Percentiles rank a stretch among this genome's conserved stretches.
Conservation (phyloP, 2,113 vertebrate genomes). For the Phrynosoma platyrhinos region DNA sequence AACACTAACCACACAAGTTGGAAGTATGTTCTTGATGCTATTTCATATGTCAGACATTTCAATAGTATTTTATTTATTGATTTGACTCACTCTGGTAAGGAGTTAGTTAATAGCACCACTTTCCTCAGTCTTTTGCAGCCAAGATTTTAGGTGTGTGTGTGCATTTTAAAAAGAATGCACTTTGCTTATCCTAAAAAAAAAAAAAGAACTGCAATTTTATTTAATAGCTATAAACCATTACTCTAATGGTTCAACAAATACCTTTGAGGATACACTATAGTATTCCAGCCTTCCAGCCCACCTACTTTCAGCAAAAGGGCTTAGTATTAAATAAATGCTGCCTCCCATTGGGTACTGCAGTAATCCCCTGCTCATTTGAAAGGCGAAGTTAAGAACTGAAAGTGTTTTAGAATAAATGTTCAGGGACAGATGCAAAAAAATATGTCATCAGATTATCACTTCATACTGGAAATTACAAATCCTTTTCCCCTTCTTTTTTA, state of each 20-base stretch:
- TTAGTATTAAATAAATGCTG: constrained; percentile 85
- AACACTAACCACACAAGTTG: neutral
- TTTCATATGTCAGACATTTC: neutral
- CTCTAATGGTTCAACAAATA: constrained; percentile 83
- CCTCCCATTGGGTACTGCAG: constrained; percentile 78
- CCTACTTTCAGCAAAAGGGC: constrained; percentile 67
- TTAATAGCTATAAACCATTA: constrained; percentile 83
- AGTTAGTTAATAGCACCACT: constrained; percentile 67
- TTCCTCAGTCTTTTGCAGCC: constrained; percentile 52
- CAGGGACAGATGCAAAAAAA: constrained; percentile 71
- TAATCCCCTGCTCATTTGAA: constrained; percentile 80
- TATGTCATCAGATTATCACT: constrained; percentile 75
- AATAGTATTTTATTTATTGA: constrained; percentile 2
- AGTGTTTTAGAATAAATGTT: constrained; percentile 80
- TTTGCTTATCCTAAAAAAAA: constrained; percentile 82
- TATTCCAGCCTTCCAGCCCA: constrained; percentile 72
- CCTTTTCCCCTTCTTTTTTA: constrained; percentile 38
- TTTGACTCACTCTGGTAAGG: constrained; percentile 43
- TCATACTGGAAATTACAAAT: constrained; percentile 72
- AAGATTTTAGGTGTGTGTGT: constrained; percentile 61
- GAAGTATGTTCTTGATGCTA: neutral
- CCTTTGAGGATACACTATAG: constrained; percentile 79
- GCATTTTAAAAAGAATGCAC: constrained; percentile 75
- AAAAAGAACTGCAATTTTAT: constrained; percentile 80
- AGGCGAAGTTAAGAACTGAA: constrained; percentile 80